These are phyloP conservation scores for Leucoma salicis DNA, from an alignment of 2,888 invertebrate genomes.

Conservation along the genomic window DNA sequence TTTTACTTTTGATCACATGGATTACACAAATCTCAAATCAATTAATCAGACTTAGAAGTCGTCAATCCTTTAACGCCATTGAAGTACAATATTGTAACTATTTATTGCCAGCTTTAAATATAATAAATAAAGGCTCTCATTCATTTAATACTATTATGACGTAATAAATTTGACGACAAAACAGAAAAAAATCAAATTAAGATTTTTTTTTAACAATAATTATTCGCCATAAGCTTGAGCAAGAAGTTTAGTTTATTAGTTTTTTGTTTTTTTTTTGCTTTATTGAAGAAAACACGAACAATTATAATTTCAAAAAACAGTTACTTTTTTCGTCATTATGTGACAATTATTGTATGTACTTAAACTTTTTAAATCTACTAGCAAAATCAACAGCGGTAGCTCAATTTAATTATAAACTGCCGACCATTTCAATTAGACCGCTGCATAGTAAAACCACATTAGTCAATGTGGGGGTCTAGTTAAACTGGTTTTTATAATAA, in stretches of 20 bases:
- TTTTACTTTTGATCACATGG: slow-evolving; percentile 71
- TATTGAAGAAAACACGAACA: slow-evolving; percentile 55
- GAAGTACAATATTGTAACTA: slow-evolving; percentile 9
- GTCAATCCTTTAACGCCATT: slow-evolving; percentile 20
- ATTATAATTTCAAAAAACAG: slow-evolving; percentile 33
- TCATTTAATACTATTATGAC: slow-evolving; percentile 11
- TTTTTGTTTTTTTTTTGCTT: no score
- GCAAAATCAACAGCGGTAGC: slow-evolving; percentile 74
- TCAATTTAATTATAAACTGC: slow-evolving; percentile 48
- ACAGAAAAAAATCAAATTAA: slow-evolving; percentile 38
- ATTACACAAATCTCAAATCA: slow-evolving; percentile 70
- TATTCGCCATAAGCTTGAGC: slow-evolving; percentile 62
- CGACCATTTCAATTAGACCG: slow-evolving; percentile 36
- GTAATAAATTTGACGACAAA: slow-evolving; percentile 27
- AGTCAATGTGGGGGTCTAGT: slow-evolving; percentile 28
- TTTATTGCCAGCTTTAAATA: slow-evolving; percentile 1
- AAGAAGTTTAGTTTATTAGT: no score
- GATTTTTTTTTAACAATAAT: slow-evolving; percentile 30
- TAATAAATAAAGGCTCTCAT: slow-evolving; percentile 3
- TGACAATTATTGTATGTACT: slow-evolving; percentile 61
- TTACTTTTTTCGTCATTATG: slow-evolving; percentile 56
- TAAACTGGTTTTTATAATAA: slow-evolving; percentile 42
- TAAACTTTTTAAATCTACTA: slow-evolving; percentile 48
- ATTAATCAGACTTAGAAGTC: slow-evolving; percentile 57
- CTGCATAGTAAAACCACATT: slow-evolving; percentile 27